Evolutionary conservation across 2,797 vertebrate genomes (phyloP), one percentile per base, ranked within the genome.

Genomic region (Miichthys miiuy): DNA sequence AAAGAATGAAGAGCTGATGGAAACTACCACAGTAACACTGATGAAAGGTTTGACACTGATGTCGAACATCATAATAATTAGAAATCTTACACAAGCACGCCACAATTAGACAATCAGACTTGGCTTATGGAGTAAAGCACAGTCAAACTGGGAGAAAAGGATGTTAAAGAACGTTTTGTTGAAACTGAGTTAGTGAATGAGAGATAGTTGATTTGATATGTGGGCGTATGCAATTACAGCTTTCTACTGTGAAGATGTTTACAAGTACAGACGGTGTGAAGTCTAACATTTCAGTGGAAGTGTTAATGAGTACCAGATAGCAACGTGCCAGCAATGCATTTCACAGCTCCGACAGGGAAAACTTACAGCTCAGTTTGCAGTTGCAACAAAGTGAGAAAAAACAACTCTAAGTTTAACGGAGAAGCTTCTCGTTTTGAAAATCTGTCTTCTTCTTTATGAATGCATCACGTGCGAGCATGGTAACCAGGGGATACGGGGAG

Each of bases 231-330:
- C 48, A 75, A 70, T 64, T 65, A 68, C 73, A 70, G 72, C 68
- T 64, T 82, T 72, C 25, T 48, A 23, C 58, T 57, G 77, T 60
- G 68, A 75, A 86, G 77, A 72, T 77, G 62, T 78, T 83, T 69
- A 81, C 69, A 87, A 80, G 80, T 75, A 79, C 77, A 81, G 78
- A 66, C 54, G 3, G 75, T 76, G 75, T 62, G 78, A 87, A 83
- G 71, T 87, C 68, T 77, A 72, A 77, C 68, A 66, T 87, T 79
- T 77, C 72, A 79, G 79, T 46, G 17, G 63, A 75, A 52, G 89
- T 80, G 83, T 80, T 85, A 86, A 86, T 81, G 72, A 88, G 81
- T 14, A 34, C 27, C 14, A 27, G 56, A 76, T 16, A 62, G 25
- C 70, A 50, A 69, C 14, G 60, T 70, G 77, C 68, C 77, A 74